Base-by-base conservation (phyloP, 2,888 invertebrate species). In the Hermodice carunculata region DNA sequence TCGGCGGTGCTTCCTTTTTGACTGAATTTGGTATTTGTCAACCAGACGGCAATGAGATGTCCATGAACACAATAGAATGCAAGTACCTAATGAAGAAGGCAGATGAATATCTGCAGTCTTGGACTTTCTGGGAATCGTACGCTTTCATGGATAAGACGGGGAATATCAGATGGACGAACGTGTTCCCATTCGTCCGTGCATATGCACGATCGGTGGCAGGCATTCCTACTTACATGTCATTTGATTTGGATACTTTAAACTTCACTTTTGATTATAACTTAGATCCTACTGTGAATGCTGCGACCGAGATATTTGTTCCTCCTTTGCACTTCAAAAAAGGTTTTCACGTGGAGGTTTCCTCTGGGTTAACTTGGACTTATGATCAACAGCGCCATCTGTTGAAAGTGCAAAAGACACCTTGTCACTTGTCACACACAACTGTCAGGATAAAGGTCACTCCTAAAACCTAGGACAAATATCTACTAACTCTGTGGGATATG, bases 21-120 rank as follows among this genome's bases (percentile, higher is more conserved):
- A 79, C 80, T 2, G 80, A 80, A 59, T 80, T 81, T 58, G 80
- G 80, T 17, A 54, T 73, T 6, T 80, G 80, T 59, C 65, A 62
- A 14, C 75, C 76, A 1, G 71, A 76, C 46, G 71, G 69, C n/a
- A 37, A 66, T 26, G 44, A 57, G 2, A 46, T 52, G 26, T 65
- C 72, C 29, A 58, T 65, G 2, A 68, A 67, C 48, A 73, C 73
- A 11, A 49, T 70, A 3, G 78, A 78, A 52, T 79, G 79, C 60
- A 62, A 71, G 6, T 66, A 61, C 17, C 71, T 79, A 8, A 51
- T 80, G 67, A 32, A 65, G 28, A 51, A 49, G 40, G 71, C 78
- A 1, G 80, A 80, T 61, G 57, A 65, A 19, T 40, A 66, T 62
- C 61, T 75, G 19, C 76, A 76, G 57, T 79, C 80, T 26, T 80